Evolutionary conservation across 92 coral and sea anemone genomes (phyloP).

Genomic region (Anthopleura xanthogrammica): DNA sequence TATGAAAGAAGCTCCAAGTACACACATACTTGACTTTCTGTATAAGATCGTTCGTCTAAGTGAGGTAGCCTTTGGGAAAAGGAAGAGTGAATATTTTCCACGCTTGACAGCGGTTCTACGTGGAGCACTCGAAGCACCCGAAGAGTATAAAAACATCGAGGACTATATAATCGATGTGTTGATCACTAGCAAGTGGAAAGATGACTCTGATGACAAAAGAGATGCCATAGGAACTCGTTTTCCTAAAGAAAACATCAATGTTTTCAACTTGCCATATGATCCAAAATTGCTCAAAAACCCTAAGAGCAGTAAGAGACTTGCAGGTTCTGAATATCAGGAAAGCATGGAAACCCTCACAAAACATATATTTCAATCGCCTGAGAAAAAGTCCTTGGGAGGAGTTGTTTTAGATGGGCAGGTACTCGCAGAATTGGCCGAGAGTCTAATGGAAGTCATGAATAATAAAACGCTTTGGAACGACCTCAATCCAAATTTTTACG

Average conservation of each 20-base stretch:
- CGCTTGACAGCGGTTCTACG: neutral
- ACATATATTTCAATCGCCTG: slow-evolving; percentile 9
- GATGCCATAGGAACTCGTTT: slow-evolving; percentile 31
- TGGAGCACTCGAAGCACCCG: neutral
- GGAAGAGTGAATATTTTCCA: slow-evolving; percentile 8
- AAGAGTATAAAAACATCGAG: neutral
- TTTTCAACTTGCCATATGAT: slow-evolving; percentile 22
- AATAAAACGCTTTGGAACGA: slow-evolving; percentile 24
- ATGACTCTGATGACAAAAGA: slow-evolving; percentile 2
- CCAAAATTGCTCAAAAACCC: neutral
- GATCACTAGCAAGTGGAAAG: neutral
- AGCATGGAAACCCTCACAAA: slow-evolving; percentile 4
- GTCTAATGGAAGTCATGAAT: slow-evolving; percentile 28
- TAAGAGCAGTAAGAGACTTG: neutral
- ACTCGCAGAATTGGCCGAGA: slow-evolving; percentile 24
- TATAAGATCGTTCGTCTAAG: slow-evolving; percentile 38
- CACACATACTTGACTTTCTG: slow-evolving; percentile 35
- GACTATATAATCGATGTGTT: slow-evolving; percentile 22
- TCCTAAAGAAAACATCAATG: slow-evolving; percentile 19
- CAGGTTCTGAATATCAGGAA: neutral
- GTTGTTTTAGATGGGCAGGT: slow-evolving; percentile 34
- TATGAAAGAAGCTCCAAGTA: slow-evolving; percentile 18
- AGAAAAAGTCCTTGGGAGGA: slow-evolving; percentile 38
- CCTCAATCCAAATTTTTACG: slow-evolving; percentile 16
- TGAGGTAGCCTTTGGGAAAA: slow-evolving; percentile 25